Percentiles rank a stretch among this genome's conserved stretches.
Conservation (phyloP, 2,888 invertebrate genomes). For the Drosophila macrothrix region DNA sequence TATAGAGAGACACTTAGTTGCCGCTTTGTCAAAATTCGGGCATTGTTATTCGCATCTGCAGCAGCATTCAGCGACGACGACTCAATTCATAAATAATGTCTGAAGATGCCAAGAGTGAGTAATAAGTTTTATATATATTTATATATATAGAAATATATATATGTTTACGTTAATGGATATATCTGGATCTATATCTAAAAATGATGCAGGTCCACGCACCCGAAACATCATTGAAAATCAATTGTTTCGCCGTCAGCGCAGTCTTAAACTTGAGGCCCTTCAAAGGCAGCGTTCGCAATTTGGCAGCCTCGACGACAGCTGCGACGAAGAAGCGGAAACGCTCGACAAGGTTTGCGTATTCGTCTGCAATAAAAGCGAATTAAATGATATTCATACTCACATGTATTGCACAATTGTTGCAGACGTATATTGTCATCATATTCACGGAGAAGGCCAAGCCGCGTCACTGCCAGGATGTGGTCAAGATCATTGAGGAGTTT, state of each 20-base stretch:
- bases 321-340: conserved; percentile 48
- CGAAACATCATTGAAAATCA: conserved; percentile 83
- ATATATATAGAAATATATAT: neutral
- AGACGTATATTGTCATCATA: conserved; percentile 84
- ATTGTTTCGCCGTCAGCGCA: conserved; percentile 83
- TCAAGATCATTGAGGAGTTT: conserved; percentile 84
- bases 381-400: neutral
- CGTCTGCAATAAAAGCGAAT: neutral
- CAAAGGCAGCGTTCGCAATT: conserved; percentile 67
- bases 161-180: neutral
- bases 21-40: conserved; percentile 49
- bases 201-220: conserved; percentile 71
- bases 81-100: conserved; percentile 70
- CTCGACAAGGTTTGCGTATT: conserved; percentile 66
- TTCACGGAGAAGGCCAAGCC: conserved; percentile 83
- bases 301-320: conserved; percentile 47
- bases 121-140: conserved; percentile 5
- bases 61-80: conserved; percentile 52
- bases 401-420: conserved; percentile 8
- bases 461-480: conserved; percentile 83
- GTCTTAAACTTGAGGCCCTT: conserved; percentile 73
- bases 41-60: conserved; percentile 61
- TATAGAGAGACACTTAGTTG: conserved; percentile 42
- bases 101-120: conserved; percentile 74
- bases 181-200: neutral